These are phyloP conservation scores for Leucoptera coffeella DNA, from an alignment of 2,888 invertebrate genomes.

Conservation along the genomic window DNA sequence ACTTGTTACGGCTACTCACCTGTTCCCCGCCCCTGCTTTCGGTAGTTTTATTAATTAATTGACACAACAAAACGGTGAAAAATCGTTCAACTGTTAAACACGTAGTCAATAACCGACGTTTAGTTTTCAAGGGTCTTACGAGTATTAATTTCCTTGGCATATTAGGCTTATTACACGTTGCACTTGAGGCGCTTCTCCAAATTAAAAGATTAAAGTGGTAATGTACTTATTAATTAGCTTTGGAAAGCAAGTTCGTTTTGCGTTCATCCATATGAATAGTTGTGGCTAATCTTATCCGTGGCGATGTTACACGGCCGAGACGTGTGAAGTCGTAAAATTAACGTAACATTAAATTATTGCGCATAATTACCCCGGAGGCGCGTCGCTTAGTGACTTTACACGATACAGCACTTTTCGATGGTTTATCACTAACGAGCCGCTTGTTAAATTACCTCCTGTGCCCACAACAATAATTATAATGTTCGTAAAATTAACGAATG, in stretches of 20 bases:
- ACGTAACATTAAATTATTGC: conserved; percentile 31
- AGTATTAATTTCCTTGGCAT: no score
- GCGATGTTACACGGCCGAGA: conserved; percentile 7
- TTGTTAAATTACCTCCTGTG: no score
- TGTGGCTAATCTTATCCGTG: conserved; percentile 2
- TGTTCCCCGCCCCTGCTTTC: conserved; percentile 14
- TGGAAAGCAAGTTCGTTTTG: no score
- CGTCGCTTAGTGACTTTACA: no score
- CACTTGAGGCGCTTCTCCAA: no score
- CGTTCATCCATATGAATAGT: no score
- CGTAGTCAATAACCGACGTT: conserved; percentile 7
- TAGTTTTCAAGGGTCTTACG: conserved; percentile 2
- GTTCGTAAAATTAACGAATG: conserved; percentile 30
- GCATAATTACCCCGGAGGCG: conserved; percentile 30
- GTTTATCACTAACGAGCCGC: conserved; percentile 20
- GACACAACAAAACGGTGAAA: conserved; percentile 29
- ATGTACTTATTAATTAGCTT: no score
- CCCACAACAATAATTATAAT: conserved; percentile 29
- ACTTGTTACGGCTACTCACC: conserved; percentile 12
- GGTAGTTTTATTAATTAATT: conserved; percentile 22
- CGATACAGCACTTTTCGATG: conserved; percentile 48
- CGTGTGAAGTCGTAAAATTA: conserved; percentile 27
- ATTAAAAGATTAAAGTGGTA: no score
- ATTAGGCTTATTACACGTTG: no score
- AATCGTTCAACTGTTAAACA: conserved; percentile 29